Conservation (phyloP, 2,888 invertebrate species). For the Nephrocerus scutellatus region DNA sequence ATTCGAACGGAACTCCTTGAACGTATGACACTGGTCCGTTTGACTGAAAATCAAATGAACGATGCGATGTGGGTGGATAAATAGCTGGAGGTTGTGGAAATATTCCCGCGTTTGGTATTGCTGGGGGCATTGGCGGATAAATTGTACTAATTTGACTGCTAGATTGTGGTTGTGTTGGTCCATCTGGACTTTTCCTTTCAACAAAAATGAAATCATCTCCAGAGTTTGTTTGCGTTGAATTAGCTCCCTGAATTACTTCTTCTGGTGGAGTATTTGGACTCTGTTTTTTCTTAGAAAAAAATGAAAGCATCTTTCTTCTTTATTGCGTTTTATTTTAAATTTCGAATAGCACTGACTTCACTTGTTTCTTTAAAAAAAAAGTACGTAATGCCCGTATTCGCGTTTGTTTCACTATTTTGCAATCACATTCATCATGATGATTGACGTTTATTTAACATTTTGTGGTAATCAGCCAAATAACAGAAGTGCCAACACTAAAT, state of each 20-base stretch:
- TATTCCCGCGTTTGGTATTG: not conserved
- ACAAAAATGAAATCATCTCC: constrained; percentile 40
- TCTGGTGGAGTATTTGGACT: constrained; percentile 30
- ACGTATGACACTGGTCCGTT: constrained; percentile 33
- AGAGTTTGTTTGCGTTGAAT: constrained; percentile 16
- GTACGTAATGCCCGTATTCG: no score
- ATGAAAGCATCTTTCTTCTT: constrained; percentile 36
- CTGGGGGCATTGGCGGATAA: constrained; percentile 31
- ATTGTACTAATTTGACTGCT: no score
- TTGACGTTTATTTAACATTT: no score
- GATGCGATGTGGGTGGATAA: not conserved
- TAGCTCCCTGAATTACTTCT: constrained; percentile 26
- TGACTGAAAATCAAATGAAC: no score
- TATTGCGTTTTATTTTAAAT: no score
- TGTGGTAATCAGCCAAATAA: no score
- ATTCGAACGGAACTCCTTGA: constrained; percentile 39
- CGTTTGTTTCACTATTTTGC: no score
- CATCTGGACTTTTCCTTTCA: constrained; percentile 26
- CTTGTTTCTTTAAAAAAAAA: no score
- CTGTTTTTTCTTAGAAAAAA: constrained; percentile 38
- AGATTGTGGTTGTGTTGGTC: constrained; percentile 17
- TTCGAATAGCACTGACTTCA: no score
- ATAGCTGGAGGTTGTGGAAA: constrained; percentile 14
- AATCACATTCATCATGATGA: no score
- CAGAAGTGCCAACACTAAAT: no score